A percentile compares a stretch with the other conserved stretches of the same genome.
Conservation (phyloP, 1,140 invertebrate genomes). For the Drosophila setifemur region DNA sequence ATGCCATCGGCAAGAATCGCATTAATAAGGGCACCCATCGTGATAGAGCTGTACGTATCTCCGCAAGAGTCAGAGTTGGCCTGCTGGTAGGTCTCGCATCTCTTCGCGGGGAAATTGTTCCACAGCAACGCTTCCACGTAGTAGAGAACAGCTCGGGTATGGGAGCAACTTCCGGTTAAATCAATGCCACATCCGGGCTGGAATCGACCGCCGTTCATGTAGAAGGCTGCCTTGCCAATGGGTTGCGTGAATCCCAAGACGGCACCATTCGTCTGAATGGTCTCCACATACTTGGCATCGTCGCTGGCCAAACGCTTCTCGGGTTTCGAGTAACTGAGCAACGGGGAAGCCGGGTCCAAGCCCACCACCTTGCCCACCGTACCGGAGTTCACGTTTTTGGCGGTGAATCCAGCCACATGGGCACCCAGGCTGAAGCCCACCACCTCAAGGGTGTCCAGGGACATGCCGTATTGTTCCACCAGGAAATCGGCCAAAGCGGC, state of each 20-base stretch:
- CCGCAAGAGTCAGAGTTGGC: constrained; percentile 60
- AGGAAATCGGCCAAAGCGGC: constrained; percentile 83
- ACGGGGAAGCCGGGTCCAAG: constrained; percentile 84
- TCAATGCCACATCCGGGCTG: constrained; percentile 85
- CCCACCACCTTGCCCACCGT: constrained; percentile 80
- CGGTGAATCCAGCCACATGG: constrained; percentile 86
- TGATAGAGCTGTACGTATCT: constrained; percentile 49
- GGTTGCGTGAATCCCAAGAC: constrained; percentile 77
- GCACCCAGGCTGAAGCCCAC: constrained; percentile 88
- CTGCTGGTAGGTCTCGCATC: constrained; percentile 30
- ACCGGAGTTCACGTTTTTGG: constrained; percentile 65
- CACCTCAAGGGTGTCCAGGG: constrained; percentile 84
- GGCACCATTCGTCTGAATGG: constrained; percentile 88
- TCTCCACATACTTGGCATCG: constrained; percentile 88
- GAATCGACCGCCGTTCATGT: constrained; percentile 53
- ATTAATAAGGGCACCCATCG: constrained; percentile 50
- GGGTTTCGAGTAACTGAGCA: constrained; percentile 81
- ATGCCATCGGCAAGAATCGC: constrained; percentile 34
- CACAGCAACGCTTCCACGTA: constrained; percentile 63
- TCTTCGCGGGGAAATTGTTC: constrained; percentile 50
- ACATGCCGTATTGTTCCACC: constrained; percentile 79
- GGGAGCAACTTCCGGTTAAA: constrained; percentile 79
- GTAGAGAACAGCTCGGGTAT: constrained; percentile 61
- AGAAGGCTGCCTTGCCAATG: constrained; percentile 56
- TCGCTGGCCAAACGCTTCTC: constrained; percentile 85